phyloP scores from a whole-genome alignment of 30 jellyfish, hydroid and myxozoan species.

The Hydractinia echinata region DNA sequence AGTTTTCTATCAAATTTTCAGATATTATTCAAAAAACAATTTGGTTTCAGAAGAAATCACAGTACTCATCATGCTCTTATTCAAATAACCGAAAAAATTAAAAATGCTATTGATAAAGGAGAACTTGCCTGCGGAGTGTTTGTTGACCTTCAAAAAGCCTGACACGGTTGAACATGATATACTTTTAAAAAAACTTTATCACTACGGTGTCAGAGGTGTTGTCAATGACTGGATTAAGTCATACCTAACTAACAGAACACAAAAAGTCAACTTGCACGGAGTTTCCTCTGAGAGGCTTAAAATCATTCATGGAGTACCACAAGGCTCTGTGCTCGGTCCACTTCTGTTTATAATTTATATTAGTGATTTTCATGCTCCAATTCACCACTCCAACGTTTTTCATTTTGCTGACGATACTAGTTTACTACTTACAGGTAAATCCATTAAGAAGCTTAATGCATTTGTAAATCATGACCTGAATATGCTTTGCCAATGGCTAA shows the following conservation, averaged over 20 bases:
- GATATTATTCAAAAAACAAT: not conserved
- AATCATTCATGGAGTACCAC: conserved; percentile 40
- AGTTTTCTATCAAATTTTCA: conserved; percentile 12
- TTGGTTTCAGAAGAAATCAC: conserved; percentile 5
- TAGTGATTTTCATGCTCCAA: conserved; percentile 36
- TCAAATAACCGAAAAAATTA: not conserved
- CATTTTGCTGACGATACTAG: conserved; percentile 49
- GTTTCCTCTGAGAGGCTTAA: not conserved
- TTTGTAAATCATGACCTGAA: conserved; percentile 33
- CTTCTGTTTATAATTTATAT: conserved; percentile 42
- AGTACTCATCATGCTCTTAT: not conserved
- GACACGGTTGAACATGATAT: conserved; percentile 10
- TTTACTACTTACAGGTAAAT: conserved; percentile 22
- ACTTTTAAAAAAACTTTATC: not conserved
- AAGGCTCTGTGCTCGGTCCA: conserved; percentile 52
- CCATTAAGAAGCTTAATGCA: conserved; percentile 24
- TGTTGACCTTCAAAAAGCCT: conserved; percentile 2
- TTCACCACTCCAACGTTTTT: conserved; percentile 28
- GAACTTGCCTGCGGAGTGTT: conserved; percentile 2
- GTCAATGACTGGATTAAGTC: not conserved
- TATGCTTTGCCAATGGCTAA: conserved; percentile 50
- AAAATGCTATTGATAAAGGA: not conserved
- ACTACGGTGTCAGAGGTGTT: conserved; percentile 3
- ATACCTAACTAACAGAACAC: not conserved
- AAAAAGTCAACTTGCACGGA: not conserved